Evolutionary conservation across 1,140 invertebrate genomes (phyloP).

Genomic region (Aleiodes sp.): DNA sequence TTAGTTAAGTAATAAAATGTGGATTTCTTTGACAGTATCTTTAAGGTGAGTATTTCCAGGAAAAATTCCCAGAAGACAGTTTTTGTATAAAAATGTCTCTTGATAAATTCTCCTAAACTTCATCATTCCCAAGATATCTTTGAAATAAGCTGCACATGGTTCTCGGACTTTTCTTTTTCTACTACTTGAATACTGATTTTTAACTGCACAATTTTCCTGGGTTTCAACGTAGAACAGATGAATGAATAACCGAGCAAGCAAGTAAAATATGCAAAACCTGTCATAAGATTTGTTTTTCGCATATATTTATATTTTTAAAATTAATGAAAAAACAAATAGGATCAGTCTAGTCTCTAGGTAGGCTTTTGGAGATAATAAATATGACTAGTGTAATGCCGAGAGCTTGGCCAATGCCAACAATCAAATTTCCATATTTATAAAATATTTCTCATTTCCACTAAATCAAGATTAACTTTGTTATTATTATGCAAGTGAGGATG

Average conservation of each 20-base stretch:
- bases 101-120: too few species aligned
- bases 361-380: slow-evolving; percentile 37
- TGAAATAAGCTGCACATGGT: too few species aligned
- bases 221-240: not conserved
- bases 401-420: slow-evolving; percentile 2
- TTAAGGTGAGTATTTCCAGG: too few species aligned
- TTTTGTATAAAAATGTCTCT: too few species aligned
- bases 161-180: too few species aligned
- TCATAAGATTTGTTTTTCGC: slow-evolving; percentile 1
- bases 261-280: slow-evolving; percentile 28
- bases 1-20: too few species aligned
- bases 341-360: slow-evolving; percentile 47
- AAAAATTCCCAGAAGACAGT: too few species aligned
- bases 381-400: not conserved
- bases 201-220: slow-evolving; percentile 26
- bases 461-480: not conserved
- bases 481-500: slow-evolving; percentile 6
- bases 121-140: too few species aligned
- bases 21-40: too few species aligned
- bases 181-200: too few species aligned
- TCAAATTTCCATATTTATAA: slow-evolving; percentile 17
- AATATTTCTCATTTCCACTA: slow-evolving; percentile 16
- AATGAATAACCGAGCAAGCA: slow-evolving; percentile 29
- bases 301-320: not conserved
- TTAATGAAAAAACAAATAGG: too few species aligned